Base-by-base conservation (phyloP, 2,113 vertebrate species). In the Sander lucioperca region DNA sequence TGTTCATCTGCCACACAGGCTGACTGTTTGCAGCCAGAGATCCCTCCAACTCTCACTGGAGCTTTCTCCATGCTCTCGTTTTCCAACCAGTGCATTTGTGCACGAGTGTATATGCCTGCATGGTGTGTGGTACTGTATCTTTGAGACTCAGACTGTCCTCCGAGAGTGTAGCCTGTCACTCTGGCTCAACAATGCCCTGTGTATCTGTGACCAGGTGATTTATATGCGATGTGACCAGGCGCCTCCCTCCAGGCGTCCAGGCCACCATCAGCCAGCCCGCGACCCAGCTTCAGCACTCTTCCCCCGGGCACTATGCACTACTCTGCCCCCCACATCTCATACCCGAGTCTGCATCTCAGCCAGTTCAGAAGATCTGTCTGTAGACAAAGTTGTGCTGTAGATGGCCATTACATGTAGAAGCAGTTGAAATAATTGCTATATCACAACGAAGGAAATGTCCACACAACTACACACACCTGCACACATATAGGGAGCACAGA, bases 201-300 rank as follows among this genome's bases (percentile, higher is more conserved):
- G 90, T 89, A 75, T 83, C 76, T 66, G 68, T 83, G 85, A 75
- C 85, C 88, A 88, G 86, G 90, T 95, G 93, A 94, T 93, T 92
- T 91, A 93, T 92, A 92, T 85, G 64, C 65, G 53, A 80, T 92
- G 86, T 86, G 90, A 93, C 86, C 27, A 53, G 80, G 71, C 30
- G 67, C 77, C 80, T 91, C 89, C 83, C 84, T 72, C 23, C 72
- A 50, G 79, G 72, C 67, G 69, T 36, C 39, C 15, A 0, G 80
- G 79, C 80, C 77, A 75, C 72, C 50, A 10, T 50, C 77, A 59
- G 79, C 59, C 62, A 53, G 72, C 73, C 80, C 33, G 36, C 65
- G 74, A 83, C 89, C 86, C 69, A 77, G 86, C 86, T 84, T 80
- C 30, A 66, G 83, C 77, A 23, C 71, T 65, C 87, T 82, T 90